These are phyloP conservation scores for Riptortus pedestris DNA, from an alignment of 1,140 invertebrate genomes.

Conservation along the genomic window DNA sequence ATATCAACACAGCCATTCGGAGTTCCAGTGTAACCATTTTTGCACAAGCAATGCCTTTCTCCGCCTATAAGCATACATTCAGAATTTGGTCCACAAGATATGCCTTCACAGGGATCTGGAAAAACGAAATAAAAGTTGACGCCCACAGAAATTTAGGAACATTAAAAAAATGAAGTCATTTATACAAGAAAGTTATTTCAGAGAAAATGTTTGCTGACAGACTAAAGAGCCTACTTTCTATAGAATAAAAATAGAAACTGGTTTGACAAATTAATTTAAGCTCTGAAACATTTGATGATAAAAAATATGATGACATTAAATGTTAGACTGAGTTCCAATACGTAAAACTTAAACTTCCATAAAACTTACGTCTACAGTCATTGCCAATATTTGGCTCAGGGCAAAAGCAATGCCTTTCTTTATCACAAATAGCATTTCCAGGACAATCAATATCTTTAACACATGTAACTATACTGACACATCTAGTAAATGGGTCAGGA, in stretches of 20 bases:
- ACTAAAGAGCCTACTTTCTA: too few species aligned
- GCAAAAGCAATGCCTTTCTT: conserved; percentile 65
- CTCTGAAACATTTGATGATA: too few species aligned
- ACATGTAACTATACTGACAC: conserved; percentile 69
- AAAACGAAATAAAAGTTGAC: conserved; percentile 22
- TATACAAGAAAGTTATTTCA: background rate
- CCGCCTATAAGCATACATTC: conserved; percentile 79
- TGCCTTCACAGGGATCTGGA: conserved; percentile 77
- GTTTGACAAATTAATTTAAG: too few species aligned
- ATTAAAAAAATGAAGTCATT: background rate
- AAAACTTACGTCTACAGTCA: conserved; percentile 73
- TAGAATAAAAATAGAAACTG: too few species aligned
- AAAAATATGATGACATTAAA: too few species aligned
- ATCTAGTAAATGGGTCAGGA: conserved; percentile 65
- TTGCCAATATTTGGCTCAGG: conserved; percentile 83
- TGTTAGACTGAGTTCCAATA: too few species aligned
- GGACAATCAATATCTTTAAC: conserved; percentile 65
- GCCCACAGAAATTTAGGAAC: background rate
- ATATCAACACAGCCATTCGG: conserved; percentile 72
- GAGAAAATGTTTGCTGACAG: too few species aligned
- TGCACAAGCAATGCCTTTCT: conserved; percentile 71
- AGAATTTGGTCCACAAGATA: conserved; percentile 74
- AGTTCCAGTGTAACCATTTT: conserved; percentile 60
- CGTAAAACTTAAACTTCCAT: too few species aligned
- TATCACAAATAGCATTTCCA: conserved; percentile 77